Conservation (phyloP, 2,797 vertebrate genomes). For the Sebastiscus tertius region DNA sequence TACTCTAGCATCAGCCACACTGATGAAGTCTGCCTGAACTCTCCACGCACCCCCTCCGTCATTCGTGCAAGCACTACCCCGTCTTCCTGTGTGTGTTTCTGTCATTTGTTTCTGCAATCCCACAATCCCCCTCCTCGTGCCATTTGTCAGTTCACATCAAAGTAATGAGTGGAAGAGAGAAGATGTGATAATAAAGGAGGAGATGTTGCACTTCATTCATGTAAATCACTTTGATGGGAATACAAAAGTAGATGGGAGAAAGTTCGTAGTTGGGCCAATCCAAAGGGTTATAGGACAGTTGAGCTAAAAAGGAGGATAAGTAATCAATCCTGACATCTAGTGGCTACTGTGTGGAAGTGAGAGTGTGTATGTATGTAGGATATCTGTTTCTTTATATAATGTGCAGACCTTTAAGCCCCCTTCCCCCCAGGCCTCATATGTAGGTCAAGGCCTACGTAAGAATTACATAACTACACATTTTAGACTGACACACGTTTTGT, state of each 20-base stretch:
- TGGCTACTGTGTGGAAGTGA: slow-evolving; percentile 45
- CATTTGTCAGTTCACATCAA: not conserved
- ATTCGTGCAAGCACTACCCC: not conserved
- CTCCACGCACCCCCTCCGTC: not conserved
- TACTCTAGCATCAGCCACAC: slow-evolving; percentile 67
- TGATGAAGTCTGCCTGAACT: slow-evolving; percentile 50
- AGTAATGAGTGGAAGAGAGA: not conserved
- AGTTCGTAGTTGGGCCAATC: slow-evolving; percentile 44
- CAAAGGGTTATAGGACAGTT: not conserved
- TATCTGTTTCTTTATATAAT: slow-evolving; percentile 56
- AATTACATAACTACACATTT: slow-evolving; percentile 47
- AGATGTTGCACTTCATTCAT: not conserved
- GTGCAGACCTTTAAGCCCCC: slow-evolving; percentile 36
- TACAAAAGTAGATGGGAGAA: slow-evolving; percentile 23
- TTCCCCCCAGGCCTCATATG: slow-evolving; percentile 36
- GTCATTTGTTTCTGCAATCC: not conserved
- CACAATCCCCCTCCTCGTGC: not conserved
- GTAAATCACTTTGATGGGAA: not conserved
- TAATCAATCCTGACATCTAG: slow-evolving; percentile 71
- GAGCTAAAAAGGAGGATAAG: not conserved
- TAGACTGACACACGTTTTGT: not conserved
- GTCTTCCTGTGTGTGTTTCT: not conserved
- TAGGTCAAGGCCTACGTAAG: slow-evolving; percentile 48
- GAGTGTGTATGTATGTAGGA: not conserved
- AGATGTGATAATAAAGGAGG: not conserved